These are phyloP conservation scores for Nyctalus aviator DNA, from an alignment of 2,797 vertebrate genomes.

Conservation along the genomic window DNA sequence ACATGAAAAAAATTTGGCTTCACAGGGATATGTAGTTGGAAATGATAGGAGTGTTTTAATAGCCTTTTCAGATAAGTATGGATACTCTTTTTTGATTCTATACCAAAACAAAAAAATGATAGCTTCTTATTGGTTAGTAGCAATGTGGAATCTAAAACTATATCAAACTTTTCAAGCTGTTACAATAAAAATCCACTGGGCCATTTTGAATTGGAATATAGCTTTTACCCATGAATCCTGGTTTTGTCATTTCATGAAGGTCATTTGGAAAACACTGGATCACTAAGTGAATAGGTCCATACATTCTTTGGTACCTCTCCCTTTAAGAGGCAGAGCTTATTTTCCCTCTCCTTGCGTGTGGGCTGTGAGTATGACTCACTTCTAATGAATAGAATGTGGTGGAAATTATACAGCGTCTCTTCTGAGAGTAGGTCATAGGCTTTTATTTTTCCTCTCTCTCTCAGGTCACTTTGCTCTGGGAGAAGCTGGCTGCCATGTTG, in stretches of 20 bases:
- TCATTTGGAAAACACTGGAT: slow-evolving; percentile 6
- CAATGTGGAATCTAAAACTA: not conserved
- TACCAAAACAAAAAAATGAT: slow-evolving; percentile 6
- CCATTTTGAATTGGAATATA: not conserved
- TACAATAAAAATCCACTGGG: not conserved
- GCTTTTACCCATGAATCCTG: not conserved
- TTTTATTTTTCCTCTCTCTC: not conserved
- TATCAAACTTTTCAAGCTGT: not conserved
- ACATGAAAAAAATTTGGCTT: slow-evolving; percentile 21
- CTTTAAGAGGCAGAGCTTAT: not conserved
- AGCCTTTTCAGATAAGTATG: slow-evolving; percentile 5
- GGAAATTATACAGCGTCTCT: not conserved
- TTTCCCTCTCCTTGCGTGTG: not conserved
- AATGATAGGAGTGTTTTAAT: not conserved
- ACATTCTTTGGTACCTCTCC: not conserved
- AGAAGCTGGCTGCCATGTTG: not conserved
- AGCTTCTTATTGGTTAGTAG: slow-evolving; percentile 8
- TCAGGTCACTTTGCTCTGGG: not conserved
- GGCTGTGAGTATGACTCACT: not conserved
- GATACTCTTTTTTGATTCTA: not conserved
- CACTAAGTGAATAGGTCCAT: not conserved
- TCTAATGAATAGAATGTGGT: not conserved
- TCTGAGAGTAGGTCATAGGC: not conserved
- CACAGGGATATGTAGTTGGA: not conserved
- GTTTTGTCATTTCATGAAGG: not conserved